Evolutionary conservation across 2,888 invertebrate genomes (phyloP), one percentile per base, ranked within the genome.

Genomic region (Bellardia bayeri): DNA sequence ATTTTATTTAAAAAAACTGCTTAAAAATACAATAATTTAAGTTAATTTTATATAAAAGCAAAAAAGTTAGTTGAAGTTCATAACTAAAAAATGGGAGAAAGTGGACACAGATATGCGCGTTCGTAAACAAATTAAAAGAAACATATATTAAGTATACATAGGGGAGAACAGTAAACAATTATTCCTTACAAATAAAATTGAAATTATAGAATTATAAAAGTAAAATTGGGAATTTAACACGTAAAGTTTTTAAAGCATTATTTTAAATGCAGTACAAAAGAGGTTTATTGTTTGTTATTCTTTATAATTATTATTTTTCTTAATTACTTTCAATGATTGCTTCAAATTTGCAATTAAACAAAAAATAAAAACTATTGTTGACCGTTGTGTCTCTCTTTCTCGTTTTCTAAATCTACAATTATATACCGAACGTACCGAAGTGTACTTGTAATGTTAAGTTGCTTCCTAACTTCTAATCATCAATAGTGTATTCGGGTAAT

Each of bases 401-500:
- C 45, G 23, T 78, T 58, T 69, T 68, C 64, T 80, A 76, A 82
- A 78, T 33, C 74, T 79, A 85, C 61, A 42, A 54, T 87, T 68
- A 72, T 82, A 61, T 72, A 83, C 45, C 49, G 37, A 74, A 3
- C 54, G 64, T 49, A 56, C 42, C 51, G 23, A 54, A 66, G 33
- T 23, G 49, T 30, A 23, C 30, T 58, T 23, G 23, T 45, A 82
- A 66, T 7, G 33, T 45, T 45, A 33, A 1, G 2, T 54, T 64
- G 8, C 30, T 13, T 1, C 30, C 9, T 45, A 2, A 37, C 16
- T 66, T 40, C 51, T 92, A 94, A 90, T 94, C 93, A 82, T 93
- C 94, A 85, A 93, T 91, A 72, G 92, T 93, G 90, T 95, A 95
- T 72, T 93, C 92, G 58, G 95, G 95, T 89, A 95, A 89, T 75